A percentile compares a stretch with the other conserved stretches of the same genome.
phyloP scores from a whole-genome alignment of 1,140 invertebrate species.

The Papilio polytes region DNA sequence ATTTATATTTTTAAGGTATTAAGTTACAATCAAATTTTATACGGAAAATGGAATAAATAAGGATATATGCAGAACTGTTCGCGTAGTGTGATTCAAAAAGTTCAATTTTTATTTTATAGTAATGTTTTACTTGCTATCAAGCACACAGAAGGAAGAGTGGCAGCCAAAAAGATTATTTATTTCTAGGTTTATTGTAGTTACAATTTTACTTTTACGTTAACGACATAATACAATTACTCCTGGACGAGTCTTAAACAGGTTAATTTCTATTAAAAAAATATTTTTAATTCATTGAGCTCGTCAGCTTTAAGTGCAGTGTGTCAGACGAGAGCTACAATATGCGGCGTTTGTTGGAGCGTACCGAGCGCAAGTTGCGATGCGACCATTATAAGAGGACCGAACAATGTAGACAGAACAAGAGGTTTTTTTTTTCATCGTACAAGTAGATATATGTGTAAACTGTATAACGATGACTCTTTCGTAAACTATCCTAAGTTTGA shows the following conservation, averaged over 20 bases:
- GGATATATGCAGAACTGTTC: too few relatives aligned
- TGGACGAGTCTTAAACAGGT: too few relatives aligned
- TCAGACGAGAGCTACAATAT: slow-evolving; percentile 19
- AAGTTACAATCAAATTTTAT: too few relatives aligned
- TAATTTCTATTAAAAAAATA: too few relatives aligned
- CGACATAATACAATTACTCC: too few relatives aligned
- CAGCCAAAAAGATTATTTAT: too few relatives aligned
- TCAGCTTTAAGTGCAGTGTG: slow-evolving; percentile 33
- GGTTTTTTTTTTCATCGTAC: slow-evolving; percentile 15
- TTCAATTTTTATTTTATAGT: background rate
- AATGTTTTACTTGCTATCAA: too few relatives aligned
- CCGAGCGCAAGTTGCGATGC: slow-evolving; percentile 25
- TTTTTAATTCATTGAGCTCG: background rate
- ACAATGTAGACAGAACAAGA: slow-evolving; percentile 24
- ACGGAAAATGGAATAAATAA: too few relatives aligned
- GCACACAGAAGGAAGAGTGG: too few relatives aligned
- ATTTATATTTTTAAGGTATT: background rate
- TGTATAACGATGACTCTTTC: background rate
- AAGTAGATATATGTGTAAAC: background rate
- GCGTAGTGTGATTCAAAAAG: background rate
- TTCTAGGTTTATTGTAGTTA: too few relatives aligned
- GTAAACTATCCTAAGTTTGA: too few relatives aligned
- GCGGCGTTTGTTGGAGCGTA: slow-evolving; percentile 25
- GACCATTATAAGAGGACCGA: slow-evolving; percentile 29
- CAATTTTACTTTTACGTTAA: too few relatives aligned